These are phyloP conservation scores for Rhegmatorhina hoffmannsi DNA, from an alignment of 2,113 vertebrate species.

Conservation along the genomic window DNA sequence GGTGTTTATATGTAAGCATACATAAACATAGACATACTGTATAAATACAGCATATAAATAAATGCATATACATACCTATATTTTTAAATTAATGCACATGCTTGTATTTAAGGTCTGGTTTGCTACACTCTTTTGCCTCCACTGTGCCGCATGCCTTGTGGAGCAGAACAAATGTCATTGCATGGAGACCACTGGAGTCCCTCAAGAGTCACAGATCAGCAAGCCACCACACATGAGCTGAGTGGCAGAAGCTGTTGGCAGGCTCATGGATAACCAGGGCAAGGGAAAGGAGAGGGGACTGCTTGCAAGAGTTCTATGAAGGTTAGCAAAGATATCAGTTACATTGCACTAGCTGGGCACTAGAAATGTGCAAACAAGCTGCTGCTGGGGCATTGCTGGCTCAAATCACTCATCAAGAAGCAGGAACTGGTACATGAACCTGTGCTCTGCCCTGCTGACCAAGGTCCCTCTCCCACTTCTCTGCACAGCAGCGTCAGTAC, in stretches of 20 bases:
- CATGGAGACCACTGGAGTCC: not conserved
- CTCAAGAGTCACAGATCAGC: not conserved
- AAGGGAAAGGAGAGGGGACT: not conserved
- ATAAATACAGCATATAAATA: not conserved
- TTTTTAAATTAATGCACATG: not conserved
- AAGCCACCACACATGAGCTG: not conserved
- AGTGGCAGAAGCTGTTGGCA: not conserved
- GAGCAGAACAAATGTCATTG: not conserved
- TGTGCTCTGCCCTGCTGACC: not conserved
- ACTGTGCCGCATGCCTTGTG: not conserved
- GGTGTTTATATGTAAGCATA: not conserved
- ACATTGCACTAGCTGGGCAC: not conserved
- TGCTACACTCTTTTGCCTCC: not conserved
- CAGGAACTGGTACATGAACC: not conserved
- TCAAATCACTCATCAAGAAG: not conserved
- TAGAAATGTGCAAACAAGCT: not conserved
- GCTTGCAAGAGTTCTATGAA: not conserved
- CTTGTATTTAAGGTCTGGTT: not conserved
- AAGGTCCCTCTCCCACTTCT: not conserved
- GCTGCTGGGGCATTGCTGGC: not conserved
- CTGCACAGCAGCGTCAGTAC: rapidly evolving
- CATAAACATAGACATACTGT: not conserved
- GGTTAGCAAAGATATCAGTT: not conserved
- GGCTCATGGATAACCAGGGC: not conserved
- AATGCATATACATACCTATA: not conserved